Conservation (phyloP, 37 sponge, comb jelly and placozoan species). For the Haliclona indistincta region DNA sequence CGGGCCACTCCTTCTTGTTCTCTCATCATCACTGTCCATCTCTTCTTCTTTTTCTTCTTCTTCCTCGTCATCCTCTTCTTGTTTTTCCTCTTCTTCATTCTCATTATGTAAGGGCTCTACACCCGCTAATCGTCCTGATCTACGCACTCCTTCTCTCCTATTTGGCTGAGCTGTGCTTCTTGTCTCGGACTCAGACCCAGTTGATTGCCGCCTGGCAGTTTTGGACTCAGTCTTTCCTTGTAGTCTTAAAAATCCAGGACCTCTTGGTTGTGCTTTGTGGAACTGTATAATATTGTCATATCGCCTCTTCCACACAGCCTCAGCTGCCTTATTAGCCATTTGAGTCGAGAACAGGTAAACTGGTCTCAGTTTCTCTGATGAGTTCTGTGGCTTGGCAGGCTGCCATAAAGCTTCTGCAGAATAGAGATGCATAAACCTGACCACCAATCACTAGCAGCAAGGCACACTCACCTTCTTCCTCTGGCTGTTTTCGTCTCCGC, state of each 20-base stretch:
- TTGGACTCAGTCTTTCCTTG: neutral
- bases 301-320: constrained; percentile 42
- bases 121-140: constrained; percentile 2
- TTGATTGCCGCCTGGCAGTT: neutral
- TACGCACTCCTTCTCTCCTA: neutral
- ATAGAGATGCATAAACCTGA: neutral
- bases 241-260: constrained; percentile 31
- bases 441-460: neutral
- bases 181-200: neutral
- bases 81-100: neutral
- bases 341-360: constrained; percentile 77
- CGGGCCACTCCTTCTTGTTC: neutral
- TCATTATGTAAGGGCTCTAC: neutral
- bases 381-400: constrained; percentile 23
- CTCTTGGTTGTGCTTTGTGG: constrained; percentile 60
- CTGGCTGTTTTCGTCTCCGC: constrained; percentile 40
- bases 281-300: constrained; percentile 60
- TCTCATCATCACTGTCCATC: no score
- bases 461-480: constrained; percentile 30
- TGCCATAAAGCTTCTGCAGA: constrained; percentile 61
- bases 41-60: neutral
- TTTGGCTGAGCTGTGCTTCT: neutral
- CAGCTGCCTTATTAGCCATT: constrained; percentile 78
- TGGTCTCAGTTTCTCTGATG: constrained; percentile 21
- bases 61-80: constrained; percentile 1